Base-by-base conservation (phyloP, 1,140 invertebrate species). In the Drosophila mayri region DNA sequence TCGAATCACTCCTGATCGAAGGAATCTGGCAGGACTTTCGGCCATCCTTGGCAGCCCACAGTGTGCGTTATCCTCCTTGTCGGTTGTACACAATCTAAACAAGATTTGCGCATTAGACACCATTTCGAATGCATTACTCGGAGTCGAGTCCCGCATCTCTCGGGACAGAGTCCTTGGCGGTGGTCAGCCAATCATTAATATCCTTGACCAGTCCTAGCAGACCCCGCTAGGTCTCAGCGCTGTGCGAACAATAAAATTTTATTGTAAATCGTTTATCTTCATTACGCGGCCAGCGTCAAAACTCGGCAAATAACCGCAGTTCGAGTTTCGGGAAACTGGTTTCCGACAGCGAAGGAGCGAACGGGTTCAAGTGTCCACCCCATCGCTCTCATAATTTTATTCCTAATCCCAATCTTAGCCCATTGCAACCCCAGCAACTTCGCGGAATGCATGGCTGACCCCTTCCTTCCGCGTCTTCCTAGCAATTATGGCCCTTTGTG, bases 191-290 rank as follows among this genome's bases (percentile, higher is more conserved):
- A 77, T 81, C 82, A 85, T 85, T 85, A 86, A 85, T 81, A 79
- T 86, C 70, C 79, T 62, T 81, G 78, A 54, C 62, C 75, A 67
- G 58, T 75, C 65, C 67, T 20, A 25, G 58, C 11, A 14, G 38
- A 25, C 38, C 14, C 30, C 30, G 64, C 76, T 22, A 3, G 64
- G 38, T 65, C 49, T 3, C 72, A 62, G 76, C 75, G 77, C 73
- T 81, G 77, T 70, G 81, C 63, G 47, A 61, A 78, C 77, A 88
- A 90, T 88, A 79, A 72, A 79, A 85, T 85, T 81, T 81, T 67
- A 88, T 88, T 85, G 78, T 85, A 79, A 90, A 85, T 78, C 85
- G 81, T 88, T 90, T 90, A 88, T 90, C 85, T 84, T 88, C 85
- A 88, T 88, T 88, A 88, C 85, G 84, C 77, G 84, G 47, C 37